Percentiles rank a stretch among this genome's conserved stretches.
These are phyloP conservation scores for Drosophila melanosoma DNA, from an alignment of 2,888 invertebrate species.

Conservation along the genomic window DNA sequence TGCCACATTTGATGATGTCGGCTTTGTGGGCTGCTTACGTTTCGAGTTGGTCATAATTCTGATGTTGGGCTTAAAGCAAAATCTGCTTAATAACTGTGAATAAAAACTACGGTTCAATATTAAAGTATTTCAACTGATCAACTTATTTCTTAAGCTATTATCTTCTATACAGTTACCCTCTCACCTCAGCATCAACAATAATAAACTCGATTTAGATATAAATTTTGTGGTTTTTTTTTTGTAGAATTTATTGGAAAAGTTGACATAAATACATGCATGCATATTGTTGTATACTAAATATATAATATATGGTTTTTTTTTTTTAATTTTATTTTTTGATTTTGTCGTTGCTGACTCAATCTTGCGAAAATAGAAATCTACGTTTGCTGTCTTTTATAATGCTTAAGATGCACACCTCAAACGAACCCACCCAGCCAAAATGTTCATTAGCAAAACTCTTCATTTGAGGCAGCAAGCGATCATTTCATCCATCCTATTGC, in stretches of 20 bases:
- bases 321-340: slow-evolving; percentile 57
- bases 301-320: slow-evolving; percentile 80
- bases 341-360: slow-evolving; percentile 54
- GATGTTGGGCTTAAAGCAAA: not conserved
- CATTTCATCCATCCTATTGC: slow-evolving; percentile 44
- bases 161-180: not conserved
- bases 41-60: slow-evolving; percentile 63
- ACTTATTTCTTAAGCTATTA: not conserved
- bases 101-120: not conserved
- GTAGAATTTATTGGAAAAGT: slow-evolving; percentile 84
- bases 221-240: slow-evolving; percentile 48
- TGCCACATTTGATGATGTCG: slow-evolving; percentile 15
- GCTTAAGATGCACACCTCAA: slow-evolving; percentile 32
- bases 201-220: not conserved
- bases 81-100: not conserved
- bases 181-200: not conserved
- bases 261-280: slow-evolving; percentile 85
- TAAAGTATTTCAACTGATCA: not conserved
- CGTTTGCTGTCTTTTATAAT: slow-evolving; percentile 53
- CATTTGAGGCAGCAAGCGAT: slow-evolving; percentile 34
- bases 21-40: slow-evolving; percentile 55
- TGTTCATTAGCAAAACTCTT: slow-evolving; percentile 14
- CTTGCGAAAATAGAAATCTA: slow-evolving; percentile 79
- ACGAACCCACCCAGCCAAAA: slow-evolving; percentile 13
- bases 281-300: slow-evolving; percentile 83